Percentiles rank a stretch among this genome's conserved stretches.
phyloP scores from a whole-genome alignment of 2,888 invertebrate species.

The Stenoptilia bipunctidactyla region DNA sequence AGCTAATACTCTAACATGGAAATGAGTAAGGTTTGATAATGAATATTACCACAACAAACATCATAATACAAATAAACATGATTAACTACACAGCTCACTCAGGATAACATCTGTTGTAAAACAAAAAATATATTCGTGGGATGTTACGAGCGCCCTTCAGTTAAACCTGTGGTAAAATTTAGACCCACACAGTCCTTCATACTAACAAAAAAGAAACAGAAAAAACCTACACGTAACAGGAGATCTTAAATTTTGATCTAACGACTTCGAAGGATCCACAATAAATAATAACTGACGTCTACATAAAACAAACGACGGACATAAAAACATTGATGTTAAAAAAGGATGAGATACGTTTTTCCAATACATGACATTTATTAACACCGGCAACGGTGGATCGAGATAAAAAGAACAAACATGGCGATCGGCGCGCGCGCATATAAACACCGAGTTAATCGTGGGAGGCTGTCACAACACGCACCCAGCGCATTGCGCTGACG shows the following conservation, averaged over 20 bases:
- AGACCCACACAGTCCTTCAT: conserved; percentile 45
- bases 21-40: no score
- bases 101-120: conserved; percentile 59
- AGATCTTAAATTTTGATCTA: conserved; percentile 63
- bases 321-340: conserved; percentile 47
- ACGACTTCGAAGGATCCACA: conserved; percentile 58
- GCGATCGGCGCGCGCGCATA: conserved; percentile 61
- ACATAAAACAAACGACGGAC: conserved; percentile 57
- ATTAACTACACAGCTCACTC: neutral
- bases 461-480: conserved; percentile 69
- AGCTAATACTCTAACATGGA: no score
- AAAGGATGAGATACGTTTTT: conserved; percentile 35
- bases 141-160: conserved; percentile 43
- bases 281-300: conserved; percentile 67
- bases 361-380: conserved; percentile 64
- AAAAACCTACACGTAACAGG: conserved; percentile 43
- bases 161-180: conserved; percentile 50
- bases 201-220: conserved; percentile 49
- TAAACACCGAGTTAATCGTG: conserved; percentile 65
- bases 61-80: no score
- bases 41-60: no score
- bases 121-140: conserved; percentile 28
- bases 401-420: conserved; percentile 66
- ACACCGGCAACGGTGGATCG: conserved; percentile 59
- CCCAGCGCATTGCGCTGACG: conserved; percentile 42